Conservation (phyloP, 2,113 vertebrate genomes). For the Ceyx margarethae region DNA sequence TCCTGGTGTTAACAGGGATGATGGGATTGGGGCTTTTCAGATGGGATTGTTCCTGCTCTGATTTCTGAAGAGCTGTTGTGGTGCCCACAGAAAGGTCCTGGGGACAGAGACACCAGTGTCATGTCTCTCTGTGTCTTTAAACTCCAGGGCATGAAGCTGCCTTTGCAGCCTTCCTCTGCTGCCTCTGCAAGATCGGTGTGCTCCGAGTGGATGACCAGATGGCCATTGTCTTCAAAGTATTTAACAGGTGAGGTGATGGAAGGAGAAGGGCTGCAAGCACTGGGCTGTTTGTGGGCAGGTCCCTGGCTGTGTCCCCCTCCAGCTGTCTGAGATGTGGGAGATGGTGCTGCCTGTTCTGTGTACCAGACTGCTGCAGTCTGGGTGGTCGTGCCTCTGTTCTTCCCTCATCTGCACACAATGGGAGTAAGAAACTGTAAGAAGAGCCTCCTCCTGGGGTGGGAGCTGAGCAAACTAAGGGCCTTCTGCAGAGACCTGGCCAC, state of each 20-base stretch:
- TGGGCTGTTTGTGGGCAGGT: neutral
- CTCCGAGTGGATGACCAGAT: constrained; percentile 89
- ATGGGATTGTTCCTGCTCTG: neutral
- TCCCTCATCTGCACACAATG: neutral
- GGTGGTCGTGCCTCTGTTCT: neutral
- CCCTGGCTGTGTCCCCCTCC: neutral
- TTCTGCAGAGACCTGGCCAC: accelerated
- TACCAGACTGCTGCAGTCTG: neutral
- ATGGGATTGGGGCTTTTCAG: neutral
- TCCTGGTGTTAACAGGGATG: neutral
- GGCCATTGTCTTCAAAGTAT: constrained; percentile 92
- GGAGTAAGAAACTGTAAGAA: neutral
- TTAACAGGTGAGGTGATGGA: constrained; percentile 82
- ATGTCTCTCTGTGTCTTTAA: neutral
- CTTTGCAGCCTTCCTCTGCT: constrained; percentile 95
- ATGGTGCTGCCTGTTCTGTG: neutral
- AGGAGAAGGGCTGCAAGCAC: neutral
- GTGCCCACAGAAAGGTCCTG: neutral
- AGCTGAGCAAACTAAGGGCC: neutral
- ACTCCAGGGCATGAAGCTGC: constrained; percentile 91
- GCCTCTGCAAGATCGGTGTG: constrained; percentile 92
- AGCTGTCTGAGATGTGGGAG: neutral
- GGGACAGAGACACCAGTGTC: neutral
- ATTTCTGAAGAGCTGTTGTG: neutral
- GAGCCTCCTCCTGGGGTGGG: neutral